A percentile compares a stretch with the other conserved stretches of the same genome.
Evolutionary conservation across 1,140 invertebrate genomes (phyloP).

Genomic region (Nephotettix cincticeps): DNA sequence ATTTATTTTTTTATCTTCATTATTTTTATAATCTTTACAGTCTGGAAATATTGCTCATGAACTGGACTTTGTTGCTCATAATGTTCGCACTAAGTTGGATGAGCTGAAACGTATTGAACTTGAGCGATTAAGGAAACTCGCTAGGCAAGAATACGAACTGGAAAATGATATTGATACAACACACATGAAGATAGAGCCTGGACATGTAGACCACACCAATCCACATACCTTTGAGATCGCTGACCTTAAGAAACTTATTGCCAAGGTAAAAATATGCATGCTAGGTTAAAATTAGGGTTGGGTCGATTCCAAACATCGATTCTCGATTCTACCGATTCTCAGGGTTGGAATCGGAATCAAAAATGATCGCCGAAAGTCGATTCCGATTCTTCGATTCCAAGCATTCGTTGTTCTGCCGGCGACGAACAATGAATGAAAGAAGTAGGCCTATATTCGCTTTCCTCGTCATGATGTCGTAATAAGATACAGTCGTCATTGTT

Average conservation of each 20-base stretch:
- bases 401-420: too few relatives aligned
- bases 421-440: too few relatives aligned
- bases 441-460: too few relatives aligned
- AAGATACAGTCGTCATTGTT: too few relatives aligned
- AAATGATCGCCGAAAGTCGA: too few relatives aligned
- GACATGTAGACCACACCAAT: constrained; percentile 88
- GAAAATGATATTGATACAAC: constrained; percentile 62
- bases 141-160: constrained; percentile 66
- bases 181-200: constrained; percentile 57
- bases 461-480: too few relatives aligned
- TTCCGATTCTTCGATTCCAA: too few relatives aligned
- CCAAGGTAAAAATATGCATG: constrained; percentile 70
- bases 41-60: constrained; percentile 89
- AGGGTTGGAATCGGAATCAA: too few relatives aligned
- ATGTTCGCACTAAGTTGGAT: constrained; percentile 84
- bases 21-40: constrained; percentile 49
- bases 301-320: too few relatives aligned
- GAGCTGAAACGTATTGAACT: constrained; percentile 92
- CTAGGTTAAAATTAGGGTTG: too few relatives aligned
- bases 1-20: too few relatives aligned
- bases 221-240: constrained; percentile 93
- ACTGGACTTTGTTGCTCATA: constrained; percentile 85
- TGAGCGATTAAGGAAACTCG: constrained; percentile 70
- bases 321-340: too few relatives aligned
- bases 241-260: constrained; percentile 91